Conservation (phyloP, 2,113 vertebrate species). For the Bagarius yarrelli region DNA sequence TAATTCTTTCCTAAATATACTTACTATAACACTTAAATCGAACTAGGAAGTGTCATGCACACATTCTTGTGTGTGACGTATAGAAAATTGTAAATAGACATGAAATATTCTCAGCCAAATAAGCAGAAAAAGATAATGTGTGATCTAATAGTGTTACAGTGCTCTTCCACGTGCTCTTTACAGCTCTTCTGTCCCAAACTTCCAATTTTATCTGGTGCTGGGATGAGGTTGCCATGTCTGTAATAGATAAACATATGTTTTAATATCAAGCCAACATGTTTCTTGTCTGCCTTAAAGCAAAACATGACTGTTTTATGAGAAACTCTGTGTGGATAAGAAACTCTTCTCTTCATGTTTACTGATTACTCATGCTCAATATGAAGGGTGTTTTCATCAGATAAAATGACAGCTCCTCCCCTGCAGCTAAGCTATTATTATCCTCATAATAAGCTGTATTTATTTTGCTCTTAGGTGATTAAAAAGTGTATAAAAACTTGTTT, state of each 20-base stretch:
- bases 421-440: conserved; percentile 45
- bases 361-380: conserved; percentile 28
- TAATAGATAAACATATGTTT: conserved; percentile 37
- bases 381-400: conserved; percentile 48
- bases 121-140: neutral
- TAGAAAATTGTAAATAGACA: neutral
- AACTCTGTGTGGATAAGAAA: conserved; percentile 25
- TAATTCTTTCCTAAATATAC: conserved; percentile 38
- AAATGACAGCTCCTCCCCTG: conserved; percentile 45
- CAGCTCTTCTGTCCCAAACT: neutral
- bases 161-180: neutral
- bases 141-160: neutral
- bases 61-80: neutral
- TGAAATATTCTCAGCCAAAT: neutral
- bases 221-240: conserved; percentile 6
- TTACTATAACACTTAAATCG: neutral
- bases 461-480: conserved; percentile 29
- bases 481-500: no score
- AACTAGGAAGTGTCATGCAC: neutral
- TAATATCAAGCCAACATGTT: conserved; percentile 27
- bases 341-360: conserved; percentile 22
- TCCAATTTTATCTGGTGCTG: neutral
- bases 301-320: conserved; percentile 22
- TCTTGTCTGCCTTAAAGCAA: conserved; percentile 26
- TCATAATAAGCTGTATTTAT: conserved; percentile 48